A percentile compares a stretch with the other conserved stretches of the same genome.
Conservation (phyloP, 2,888 invertebrate species). For the Scotopteryx bipunctaria region DNA sequence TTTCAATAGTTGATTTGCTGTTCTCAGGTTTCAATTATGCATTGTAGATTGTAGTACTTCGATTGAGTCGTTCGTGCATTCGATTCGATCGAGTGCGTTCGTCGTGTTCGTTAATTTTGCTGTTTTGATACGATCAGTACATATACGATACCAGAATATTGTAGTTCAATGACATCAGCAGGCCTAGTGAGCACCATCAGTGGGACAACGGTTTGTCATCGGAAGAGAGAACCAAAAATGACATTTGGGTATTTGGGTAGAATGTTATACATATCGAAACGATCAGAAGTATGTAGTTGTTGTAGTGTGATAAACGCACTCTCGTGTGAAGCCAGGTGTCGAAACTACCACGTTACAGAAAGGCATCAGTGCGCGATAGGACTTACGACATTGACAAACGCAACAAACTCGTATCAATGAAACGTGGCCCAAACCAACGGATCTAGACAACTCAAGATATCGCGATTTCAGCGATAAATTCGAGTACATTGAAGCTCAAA, state of each 20-base stretch:
- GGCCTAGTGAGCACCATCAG: too few species aligned
- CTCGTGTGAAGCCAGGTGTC: slow-evolving; percentile 9
- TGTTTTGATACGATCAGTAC: too few species aligned
- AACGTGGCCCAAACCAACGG: neutral
- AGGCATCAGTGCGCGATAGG: slow-evolving; percentile 23
- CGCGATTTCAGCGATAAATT: neutral
- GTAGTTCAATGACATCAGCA: too few species aligned
- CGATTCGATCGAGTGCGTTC: slow-evolving; percentile 4
- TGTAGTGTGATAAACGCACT: neutral
- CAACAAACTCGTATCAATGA: slow-evolving; percentile 2
- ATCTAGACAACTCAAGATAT: neutral
- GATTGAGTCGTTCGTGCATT: slow-evolving; percentile 1
- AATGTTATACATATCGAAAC: too few species aligned
- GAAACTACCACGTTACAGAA: slow-evolving; percentile 25
- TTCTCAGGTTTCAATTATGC: too few species aligned
- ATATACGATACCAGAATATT: too few species aligned
- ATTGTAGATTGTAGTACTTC: slow-evolving; percentile 14
- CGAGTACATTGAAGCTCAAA: too few species aligned
- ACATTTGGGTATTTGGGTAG: too few species aligned
- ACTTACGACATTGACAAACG: slow-evolving; percentile 25
- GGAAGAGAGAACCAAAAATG: too few species aligned
- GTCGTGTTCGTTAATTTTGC: neutral
- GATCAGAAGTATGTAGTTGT: too few species aligned
- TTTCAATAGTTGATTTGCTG: too few species aligned
- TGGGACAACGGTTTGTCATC: too few species aligned